Conservation (phyloP, 2,797 vertebrate genomes). For the Percopsis omiscomaycus region DNA sequence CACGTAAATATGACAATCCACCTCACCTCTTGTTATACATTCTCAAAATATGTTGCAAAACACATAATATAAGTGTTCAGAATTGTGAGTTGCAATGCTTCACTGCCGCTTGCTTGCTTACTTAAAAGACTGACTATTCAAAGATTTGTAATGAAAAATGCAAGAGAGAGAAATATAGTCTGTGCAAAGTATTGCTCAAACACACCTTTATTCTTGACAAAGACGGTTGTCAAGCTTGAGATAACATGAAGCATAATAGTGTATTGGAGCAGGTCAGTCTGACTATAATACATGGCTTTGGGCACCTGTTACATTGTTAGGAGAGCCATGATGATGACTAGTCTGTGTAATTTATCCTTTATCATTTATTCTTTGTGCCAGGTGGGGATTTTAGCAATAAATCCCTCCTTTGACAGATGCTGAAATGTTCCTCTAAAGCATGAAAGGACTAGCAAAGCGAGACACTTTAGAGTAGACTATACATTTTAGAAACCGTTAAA, state of each 20-base stretch:
- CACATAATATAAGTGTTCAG: no score
- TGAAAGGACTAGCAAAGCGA: conserved; percentile 58
- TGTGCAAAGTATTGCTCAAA: conserved; percentile 56
- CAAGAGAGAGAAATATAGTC: conserved; percentile 36
- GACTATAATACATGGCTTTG: conserved; percentile 55
- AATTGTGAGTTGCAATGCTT: background rate
- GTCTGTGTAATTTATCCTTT: conserved; percentile 63
- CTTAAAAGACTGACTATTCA: conserved; percentile 19
- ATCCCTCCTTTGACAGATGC: conserved; percentile 73
- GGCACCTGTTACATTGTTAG: conserved; percentile 77
- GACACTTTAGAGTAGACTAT: conserved; percentile 10
- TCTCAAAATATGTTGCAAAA: background rate
- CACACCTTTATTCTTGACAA: conserved; percentile 54
- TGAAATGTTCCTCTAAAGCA: conserved; percentile 71
- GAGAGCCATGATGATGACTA: conserved; percentile 57
- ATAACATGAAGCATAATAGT: conserved; percentile 52
- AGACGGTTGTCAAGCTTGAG: conserved; percentile 36
- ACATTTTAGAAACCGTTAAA: conserved; percentile 35
- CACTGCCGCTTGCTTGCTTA: background rate
- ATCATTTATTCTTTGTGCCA: conserved; percentile 69
- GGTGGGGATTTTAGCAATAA: conserved; percentile 75
- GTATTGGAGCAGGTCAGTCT: conserved; percentile 62
- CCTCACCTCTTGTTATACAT: background rate
- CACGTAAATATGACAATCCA: no score
- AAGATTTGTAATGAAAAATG: conserved; percentile 7